These are phyloP conservation scores for Fistularia tabacaria DNA, from an alignment of 2,797 vertebrate genomes.

Conservation along the genomic window DNA sequence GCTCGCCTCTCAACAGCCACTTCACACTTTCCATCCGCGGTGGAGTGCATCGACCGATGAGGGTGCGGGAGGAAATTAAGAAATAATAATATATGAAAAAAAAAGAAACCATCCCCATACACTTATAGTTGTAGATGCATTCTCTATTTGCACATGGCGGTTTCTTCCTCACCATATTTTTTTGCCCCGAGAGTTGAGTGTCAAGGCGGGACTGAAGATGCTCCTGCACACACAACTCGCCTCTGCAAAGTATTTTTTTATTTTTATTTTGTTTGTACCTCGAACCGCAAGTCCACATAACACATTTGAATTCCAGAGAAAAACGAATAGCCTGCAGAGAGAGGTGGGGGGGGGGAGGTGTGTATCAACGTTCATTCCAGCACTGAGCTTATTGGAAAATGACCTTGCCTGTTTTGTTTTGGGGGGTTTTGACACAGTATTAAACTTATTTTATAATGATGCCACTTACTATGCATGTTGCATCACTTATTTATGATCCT, in stretches of 20 bases:
- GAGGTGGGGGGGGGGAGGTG: constrained; percentile 3
- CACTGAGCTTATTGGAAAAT: not conserved
- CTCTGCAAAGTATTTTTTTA: not conserved
- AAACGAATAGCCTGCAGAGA: constrained; percentile 12
- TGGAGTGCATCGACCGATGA: constrained; percentile 22
- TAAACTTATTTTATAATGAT: not conserved
- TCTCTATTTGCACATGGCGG: constrained; percentile 1
- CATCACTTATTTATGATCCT: not conserved
- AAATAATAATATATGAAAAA: no score
- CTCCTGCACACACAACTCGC: not conserved
- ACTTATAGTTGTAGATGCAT: constrained; percentile 5
- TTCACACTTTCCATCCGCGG: constrained; percentile 39
- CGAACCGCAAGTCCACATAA: not conserved
- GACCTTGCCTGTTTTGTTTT: not conserved
- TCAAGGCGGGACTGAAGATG: not conserved
- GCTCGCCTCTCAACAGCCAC: constrained; percentile 18
- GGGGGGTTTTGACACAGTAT: not conserved
- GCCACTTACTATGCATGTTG: not conserved
- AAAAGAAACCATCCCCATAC: constrained; percentile 1
- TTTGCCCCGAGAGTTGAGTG: not conserved
- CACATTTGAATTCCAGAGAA: not conserved
- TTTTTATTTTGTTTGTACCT: not conserved
- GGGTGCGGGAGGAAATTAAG: constrained; percentile 16
- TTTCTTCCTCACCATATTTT: not conserved
- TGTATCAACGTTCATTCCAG: not conserved